Evolutionary conservation across 35 echinoderm and acorn worm genomes (phyloP), one percentile per base, ranked within the genome.

Genomic region (Ptychodera flava): DNA sequence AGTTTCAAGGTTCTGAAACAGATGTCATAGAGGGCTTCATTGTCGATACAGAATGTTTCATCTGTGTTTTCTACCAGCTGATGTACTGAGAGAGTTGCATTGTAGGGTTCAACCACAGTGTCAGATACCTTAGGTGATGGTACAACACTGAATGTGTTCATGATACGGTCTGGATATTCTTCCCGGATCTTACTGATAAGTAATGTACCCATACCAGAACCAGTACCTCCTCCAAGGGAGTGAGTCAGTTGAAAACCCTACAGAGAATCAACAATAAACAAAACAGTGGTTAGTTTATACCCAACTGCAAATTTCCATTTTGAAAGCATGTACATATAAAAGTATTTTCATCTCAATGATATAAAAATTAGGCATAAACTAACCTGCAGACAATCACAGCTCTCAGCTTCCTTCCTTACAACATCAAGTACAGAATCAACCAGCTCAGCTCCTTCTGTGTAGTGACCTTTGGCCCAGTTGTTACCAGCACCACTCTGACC

Each of bases 51-150:
- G n/a, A n/a, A n/a, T n/a, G n/a, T n/a, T n/a, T n/a, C n/a, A n/a
- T n/a, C n/a, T n/a, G n/a, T 79, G 28, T 79, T 79, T n/a, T 83
- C 35, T 16, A 36, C 31, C 32, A 36, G 35, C n/a, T 33, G 81
- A 28, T 34, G 31, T 31, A 83, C 81, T 34, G 81, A 83, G 81
- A 83, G 35, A 15, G 79, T 97, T 28, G 94, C 94, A 82, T 97
- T 93, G 94, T 97, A 97, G 33, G 93, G 93, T 37, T 95, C 93
- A 34, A 95, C 93, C 38, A 95, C 93, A 78, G 93, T 95, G 84
- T 95, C 93, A 16, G 93, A 95, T 80, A 95, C 93, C n/a, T n/a
- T n/a, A n/a, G n/a, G n/a, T n/a, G n/a, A n/a, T n/a, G n/a, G n/a
- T n/a, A n/a, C n/a, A n/a, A n/a, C n/a, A n/a, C n/a, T n/a, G n/a